Conservation (phyloP, 2,888 invertebrate genomes). For the Apocheima hispidaria region DNA sequence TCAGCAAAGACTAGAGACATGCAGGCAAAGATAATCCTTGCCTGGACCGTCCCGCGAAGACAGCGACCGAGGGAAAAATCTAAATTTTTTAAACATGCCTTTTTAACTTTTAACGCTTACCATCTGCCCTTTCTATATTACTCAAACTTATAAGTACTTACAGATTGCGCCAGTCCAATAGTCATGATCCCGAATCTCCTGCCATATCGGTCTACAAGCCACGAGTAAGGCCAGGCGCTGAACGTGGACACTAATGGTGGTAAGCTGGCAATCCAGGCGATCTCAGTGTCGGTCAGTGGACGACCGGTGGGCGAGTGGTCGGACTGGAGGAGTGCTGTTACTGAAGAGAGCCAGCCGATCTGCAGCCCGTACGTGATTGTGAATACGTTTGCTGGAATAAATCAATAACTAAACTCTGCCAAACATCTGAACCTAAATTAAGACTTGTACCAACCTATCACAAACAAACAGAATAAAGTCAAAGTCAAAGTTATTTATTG, state of each 20-base stretch:
- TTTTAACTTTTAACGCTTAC: no score
- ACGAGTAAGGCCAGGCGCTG: constrained; percentile 69
- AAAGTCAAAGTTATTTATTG: no score
- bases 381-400: constrained; percentile 70
- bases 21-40: no score
- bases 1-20: no score
- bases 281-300: constrained; percentile 63
- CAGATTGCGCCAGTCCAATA: constrained; percentile 73
- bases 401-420: no score
- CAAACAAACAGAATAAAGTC: neutral
- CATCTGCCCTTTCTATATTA: no score
- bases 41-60: no score
- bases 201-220: constrained; percentile 70
- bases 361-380: constrained; percentile 73
- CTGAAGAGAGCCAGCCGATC: constrained; percentile 78
- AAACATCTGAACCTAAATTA: neutral
- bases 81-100: no score
- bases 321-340: constrained; percentile 67
- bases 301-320: constrained; percentile 60
- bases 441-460: neutral
- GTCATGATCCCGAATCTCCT: constrained; percentile 72
- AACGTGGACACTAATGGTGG: constrained; percentile 70
- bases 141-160: constrained; percentile 61
- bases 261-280: constrained; percentile 77
- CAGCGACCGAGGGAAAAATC: no score